Base-by-base conservation (phyloP, 2,888 invertebrate genomes). In the Nymphalis c-album region DNA sequence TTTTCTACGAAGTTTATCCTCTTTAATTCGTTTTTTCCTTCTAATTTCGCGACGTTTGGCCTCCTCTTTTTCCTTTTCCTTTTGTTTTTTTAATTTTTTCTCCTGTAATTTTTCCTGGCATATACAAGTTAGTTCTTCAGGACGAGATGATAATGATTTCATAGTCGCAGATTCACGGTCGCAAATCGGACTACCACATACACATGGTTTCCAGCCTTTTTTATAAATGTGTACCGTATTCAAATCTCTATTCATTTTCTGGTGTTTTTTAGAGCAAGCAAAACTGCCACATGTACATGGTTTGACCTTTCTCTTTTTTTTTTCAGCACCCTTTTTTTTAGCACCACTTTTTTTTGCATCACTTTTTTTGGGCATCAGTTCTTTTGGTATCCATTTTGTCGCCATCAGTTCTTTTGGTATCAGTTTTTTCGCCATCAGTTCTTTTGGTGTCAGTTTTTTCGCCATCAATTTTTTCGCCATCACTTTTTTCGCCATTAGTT, bases 131-230 rank as follows among this genome's bases (percentile, higher is more conserved):
- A 66, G 22, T 18, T 70, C 53, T 16, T 64, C 45, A 63, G 62
- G 59, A 20, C 45, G 20, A 46, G 17, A 40, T 48, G 48, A 22
- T n/a, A 72, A 59, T 16, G 35, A 18, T 61, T 63, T 66, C 51
- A 76, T 70, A 50, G 58, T 68, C 61, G 63, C 71, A n/a, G 66
- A 63, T 67, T 75, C 76, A 20, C 60, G 61, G 16, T 64, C 62
- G 67, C 78, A 79, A 59, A 77, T 62, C 55, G 66, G 67, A 71
- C 71, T 77, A 26, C 75, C 76, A 68, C 78, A 80, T 17, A 70
- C 50, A 68, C 77, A 78, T 7, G 64, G 67, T 58, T 71, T 69
- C 55, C 10, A 58, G 10, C 1, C 7, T 53, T 31, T 55, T 50
- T 50, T 50, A 58, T 60, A 67, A 58, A 22, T 16, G n/a, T 48